Evolutionary conservation across 1,140 invertebrate genomes (phyloP), one percentile per base, ranked within the genome.

Genomic region (Parapsyche elsis): DNA sequence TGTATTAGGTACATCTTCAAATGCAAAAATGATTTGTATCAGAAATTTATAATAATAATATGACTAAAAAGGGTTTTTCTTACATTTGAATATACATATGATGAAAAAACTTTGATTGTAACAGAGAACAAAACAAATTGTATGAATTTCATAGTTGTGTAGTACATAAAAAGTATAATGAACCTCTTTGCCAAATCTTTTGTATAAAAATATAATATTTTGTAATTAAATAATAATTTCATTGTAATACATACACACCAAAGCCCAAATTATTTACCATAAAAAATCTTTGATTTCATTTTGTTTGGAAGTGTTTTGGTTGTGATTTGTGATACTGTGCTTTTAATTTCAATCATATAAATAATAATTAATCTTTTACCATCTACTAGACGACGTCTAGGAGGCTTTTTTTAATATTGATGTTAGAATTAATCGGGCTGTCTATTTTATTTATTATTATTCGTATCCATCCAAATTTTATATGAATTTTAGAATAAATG

Each of bases 391-490:
- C n/a, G n/a, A 38, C 7, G 1, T 38, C 2, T 38, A 38, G 2
- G 30, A n/a, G n/a, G n/a, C n/a, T 38, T 38, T 38, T 38, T 38
- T 38, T 38, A 38, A 38, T 4, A 38, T 38, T 7, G 30, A 38
- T 38, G 30, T 38, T 7, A 38, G 30, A 38, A 38, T 38, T 38
- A 38, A 38, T 38, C 30, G 7, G 30, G 7, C 30, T 4, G 30
- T 38, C 30, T 7, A 38, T 38, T 53, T 53, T n/a, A n/a, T 53
- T 53, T 53, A 14, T 53, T 16, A 2, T 53, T 53, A 16, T 53
- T 26, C 21, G 24, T 23, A 12, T 67, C 64, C 64, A 67, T 26
- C 64, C 21, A 67, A 61, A 9, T 67, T 67, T 61, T 67, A 12
- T 26, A 67, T 26, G 14, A 67, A 26, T 0, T 67, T 26, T 67